Evolutionary conservation across 2,113 vertebrate genomes (phyloP).

Genomic region (Stercorarius parasiticus): DNA sequence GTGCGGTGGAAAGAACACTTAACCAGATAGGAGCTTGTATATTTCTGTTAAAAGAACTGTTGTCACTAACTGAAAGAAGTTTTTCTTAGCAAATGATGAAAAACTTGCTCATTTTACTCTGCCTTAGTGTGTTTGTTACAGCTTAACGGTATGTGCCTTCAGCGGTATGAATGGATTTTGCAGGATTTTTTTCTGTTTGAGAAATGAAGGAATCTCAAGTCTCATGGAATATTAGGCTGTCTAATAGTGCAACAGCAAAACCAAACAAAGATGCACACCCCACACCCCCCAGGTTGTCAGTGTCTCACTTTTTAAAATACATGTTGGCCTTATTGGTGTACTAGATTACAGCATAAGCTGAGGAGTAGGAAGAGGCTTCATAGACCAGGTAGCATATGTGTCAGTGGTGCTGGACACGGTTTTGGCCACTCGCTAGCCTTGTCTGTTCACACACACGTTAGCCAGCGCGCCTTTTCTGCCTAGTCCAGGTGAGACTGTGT

Average conservation of each 20-base stretch:
- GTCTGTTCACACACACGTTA: neutral
- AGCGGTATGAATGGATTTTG: neutral
- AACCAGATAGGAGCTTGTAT: neutral
- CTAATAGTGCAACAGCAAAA: neutral
- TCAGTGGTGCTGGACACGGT: neutral
- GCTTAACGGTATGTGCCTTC: neutral
- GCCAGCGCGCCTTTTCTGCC: neutral
- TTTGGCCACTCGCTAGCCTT: neutral
- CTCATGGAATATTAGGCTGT: neutral
- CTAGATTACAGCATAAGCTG: neutral
- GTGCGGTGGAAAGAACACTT: neutral
- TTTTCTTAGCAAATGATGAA: neutral
- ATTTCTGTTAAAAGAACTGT: neutral
- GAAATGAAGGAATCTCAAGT: neutral
- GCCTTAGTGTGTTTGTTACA: neutral
- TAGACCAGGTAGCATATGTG: neutral
- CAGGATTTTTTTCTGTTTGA: neutral
- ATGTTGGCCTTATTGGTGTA: neutral
- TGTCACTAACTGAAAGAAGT: neutral
- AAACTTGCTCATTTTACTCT: neutral
- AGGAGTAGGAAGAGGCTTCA: neutral
- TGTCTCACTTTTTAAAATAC: neutral
- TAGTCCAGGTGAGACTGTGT: too few relatives aligned
- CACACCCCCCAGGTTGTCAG: neutral
- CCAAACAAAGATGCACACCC: rapidly evolving